A percentile compares a stretch with the other conserved stretches of the same genome.
Conservation (phyloP, 1,140 invertebrate species). For the Leptinotarsa lineolata region DNA sequence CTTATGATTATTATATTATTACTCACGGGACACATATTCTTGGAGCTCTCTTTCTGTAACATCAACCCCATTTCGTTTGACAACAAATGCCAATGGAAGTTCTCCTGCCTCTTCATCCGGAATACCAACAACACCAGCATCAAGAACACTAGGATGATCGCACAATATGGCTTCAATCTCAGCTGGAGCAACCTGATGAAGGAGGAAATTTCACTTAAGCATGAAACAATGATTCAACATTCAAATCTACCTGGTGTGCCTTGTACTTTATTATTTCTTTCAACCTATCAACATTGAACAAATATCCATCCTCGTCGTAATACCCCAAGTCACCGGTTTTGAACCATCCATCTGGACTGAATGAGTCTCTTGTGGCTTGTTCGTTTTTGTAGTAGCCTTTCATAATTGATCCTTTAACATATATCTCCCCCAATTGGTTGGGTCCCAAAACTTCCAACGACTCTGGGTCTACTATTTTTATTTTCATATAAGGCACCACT, state of each 20-base stretch:
- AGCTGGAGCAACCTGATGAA: slow-evolving; percentile 71
- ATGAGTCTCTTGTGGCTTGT: slow-evolving; percentile 64
- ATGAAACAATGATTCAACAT: neutral
- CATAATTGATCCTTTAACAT: slow-evolving; percentile 64
- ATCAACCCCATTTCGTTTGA: slow-evolving; percentile 57
- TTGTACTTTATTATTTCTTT: slow-evolving; percentile 85
- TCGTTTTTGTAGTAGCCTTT: slow-evolving; percentile 66
- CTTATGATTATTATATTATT: no score
- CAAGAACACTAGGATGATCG: slow-evolving; percentile 67
- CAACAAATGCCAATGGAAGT: slow-evolving; percentile 72
- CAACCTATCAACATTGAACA: slow-evolving; percentile 76
- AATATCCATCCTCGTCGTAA: slow-evolving; percentile 68
- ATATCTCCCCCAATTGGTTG: slow-evolving; percentile 69
- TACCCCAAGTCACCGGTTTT: slow-evolving; percentile 80
- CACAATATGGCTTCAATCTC: slow-evolving; percentile 74
- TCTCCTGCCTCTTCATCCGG: slow-evolving; percentile 70
- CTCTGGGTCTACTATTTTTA: slow-evolving; percentile 66
- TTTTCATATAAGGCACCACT: slow-evolving; percentile 61
- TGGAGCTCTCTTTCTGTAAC: slow-evolving; percentile 59
- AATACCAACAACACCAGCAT: slow-evolving; percentile 74
- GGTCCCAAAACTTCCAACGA: slow-evolving; percentile 64
- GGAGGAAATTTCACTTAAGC: neutral
- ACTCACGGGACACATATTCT: slow-evolving; percentile 53
- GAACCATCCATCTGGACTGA: slow-evolving; percentile 73
- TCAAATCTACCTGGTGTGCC: slow-evolving; percentile 67